Conservation (phyloP, 1,140 invertebrate species). For the Drosophila arizonae region DNA sequence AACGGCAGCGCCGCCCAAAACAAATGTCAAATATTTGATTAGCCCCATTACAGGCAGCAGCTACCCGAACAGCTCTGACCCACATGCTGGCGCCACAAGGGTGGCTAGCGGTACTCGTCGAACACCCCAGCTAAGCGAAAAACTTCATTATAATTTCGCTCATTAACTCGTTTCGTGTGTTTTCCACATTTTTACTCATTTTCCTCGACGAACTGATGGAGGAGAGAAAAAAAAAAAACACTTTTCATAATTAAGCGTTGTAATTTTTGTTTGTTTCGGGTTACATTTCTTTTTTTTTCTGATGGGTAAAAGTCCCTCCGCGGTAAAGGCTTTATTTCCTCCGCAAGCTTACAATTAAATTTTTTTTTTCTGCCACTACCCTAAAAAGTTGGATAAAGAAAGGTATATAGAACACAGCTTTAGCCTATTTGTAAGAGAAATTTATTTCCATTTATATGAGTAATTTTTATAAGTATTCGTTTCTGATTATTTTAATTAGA, state of each 20-base stretch:
- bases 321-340: constrained; percentile 42
- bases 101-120: constrained; percentile 36
- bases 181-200: constrained; percentile 50
- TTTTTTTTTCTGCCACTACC: not conserved
- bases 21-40: constrained; percentile 79
- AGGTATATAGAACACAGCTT: no score
- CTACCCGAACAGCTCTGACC: constrained; percentile 49
- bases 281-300: constrained; percentile 11
- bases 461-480: no score
- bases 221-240: constrained; percentile 57
- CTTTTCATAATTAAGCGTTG: constrained; percentile 78
- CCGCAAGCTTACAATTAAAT: constrained; percentile 39
- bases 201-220: constrained; percentile 14
- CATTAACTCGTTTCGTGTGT: constrained; percentile 68
- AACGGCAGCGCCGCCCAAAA: constrained; percentile 49
- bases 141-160: constrained; percentile 77
- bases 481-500: no score
- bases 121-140: constrained; percentile 24
- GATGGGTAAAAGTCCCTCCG: constrained; percentile 1
- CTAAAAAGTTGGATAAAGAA: not conserved
- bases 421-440: no score
- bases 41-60: constrained; percentile 61
- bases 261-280: constrained; percentile 71
- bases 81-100: constrained; percentile 54
- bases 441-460: no score